Evolutionary conservation across 2,888 invertebrate species (phyloP).

Genomic region (Eupithecia tripunctaria): DNA sequence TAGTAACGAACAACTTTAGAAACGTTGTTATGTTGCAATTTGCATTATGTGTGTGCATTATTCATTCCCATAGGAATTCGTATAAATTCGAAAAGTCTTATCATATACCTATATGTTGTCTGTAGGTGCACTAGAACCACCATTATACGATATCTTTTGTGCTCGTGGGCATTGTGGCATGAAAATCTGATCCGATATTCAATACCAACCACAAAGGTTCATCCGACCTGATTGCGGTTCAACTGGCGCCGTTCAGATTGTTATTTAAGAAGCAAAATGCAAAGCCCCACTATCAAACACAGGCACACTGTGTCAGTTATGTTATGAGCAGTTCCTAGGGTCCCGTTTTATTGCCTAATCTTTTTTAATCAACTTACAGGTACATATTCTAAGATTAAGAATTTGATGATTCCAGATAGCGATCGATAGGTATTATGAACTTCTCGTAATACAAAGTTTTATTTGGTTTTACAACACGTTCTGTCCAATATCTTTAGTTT

Average conservation of each 20-base stretch:
- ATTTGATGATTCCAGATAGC: neutral
- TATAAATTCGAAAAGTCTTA: neutral
- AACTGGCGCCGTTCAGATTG: conserved; percentile 50
- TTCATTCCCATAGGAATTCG: neutral
- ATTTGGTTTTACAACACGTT: neutral
- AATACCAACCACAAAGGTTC: conserved; percentile 65
- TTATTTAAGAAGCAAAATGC: conserved; percentile 7
- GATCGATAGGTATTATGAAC: neutral
- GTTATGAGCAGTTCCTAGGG: neutral
- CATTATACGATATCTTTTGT: conserved; percentile 4
- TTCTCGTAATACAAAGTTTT: neutral
- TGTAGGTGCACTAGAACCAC: neutral
- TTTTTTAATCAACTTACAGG: neutral
- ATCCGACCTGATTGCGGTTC: conserved; percentile 69
- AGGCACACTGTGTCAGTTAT: neutral
- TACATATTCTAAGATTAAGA: neutral
- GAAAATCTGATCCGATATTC: conserved; percentile 57
- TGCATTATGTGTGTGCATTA: neutral
- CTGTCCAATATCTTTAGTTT: neutral
- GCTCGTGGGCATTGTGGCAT: conserved; percentile 51
- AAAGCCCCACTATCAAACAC: neutral
- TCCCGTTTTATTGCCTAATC: neutral
- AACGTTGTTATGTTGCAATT: conserved; percentile 29
- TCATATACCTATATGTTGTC: neutral
- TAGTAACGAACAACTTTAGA: conserved; percentile 15